Conservation (phyloP, 2,113 vertebrate genomes). For the Suncus etruscus region DNA sequence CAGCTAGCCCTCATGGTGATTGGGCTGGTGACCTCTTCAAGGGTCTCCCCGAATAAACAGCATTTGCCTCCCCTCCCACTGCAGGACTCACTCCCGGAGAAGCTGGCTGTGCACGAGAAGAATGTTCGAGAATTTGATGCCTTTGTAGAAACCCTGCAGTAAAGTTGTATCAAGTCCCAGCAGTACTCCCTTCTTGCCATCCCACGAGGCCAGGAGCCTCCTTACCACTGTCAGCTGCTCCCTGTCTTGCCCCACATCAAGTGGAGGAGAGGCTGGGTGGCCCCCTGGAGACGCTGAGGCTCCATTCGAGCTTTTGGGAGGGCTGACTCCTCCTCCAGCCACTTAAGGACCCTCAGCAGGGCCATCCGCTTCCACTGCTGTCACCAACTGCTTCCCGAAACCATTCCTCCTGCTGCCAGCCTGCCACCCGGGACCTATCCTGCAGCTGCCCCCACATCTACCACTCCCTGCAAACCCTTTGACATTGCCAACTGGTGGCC, state of each 20-base stretch:
- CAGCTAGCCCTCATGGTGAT: not conserved
- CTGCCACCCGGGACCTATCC: not conserved
- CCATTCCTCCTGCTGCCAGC: not conserved
- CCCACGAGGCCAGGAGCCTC: slow-evolving; percentile 68
- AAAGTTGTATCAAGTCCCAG: slow-evolving; percentile 79
- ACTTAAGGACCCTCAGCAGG: not conserved
- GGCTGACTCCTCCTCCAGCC: not conserved
- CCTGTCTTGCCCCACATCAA: slow-evolving; percentile 22
- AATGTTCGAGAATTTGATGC: slow-evolving; percentile 98
- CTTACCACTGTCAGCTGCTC: slow-evolving; percentile 37
- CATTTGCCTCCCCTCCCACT: slow-evolving; percentile 53
- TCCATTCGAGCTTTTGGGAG: not conserved
- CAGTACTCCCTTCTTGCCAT: slow-evolving; percentile 71
- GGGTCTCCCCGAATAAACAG: not conserved
- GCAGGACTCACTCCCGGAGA: slow-evolving; percentile 98
- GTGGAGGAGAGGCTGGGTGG: not conserved
- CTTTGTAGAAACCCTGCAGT: slow-evolving; percentile 99
- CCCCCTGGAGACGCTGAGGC: not conserved
- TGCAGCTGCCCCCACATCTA: not conserved
- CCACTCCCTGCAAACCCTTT: not conserved
- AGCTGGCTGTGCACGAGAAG: slow-evolving; percentile 96
- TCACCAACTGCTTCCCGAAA: not conserved
- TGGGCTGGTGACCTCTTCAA: not conserved
- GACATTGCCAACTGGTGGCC: slow-evolving; percentile 64
- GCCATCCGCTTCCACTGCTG: not conserved